Base-by-base conservation (phyloP, 2,113 vertebrate genomes). In the Oxygymnocypris stewartii region DNA sequence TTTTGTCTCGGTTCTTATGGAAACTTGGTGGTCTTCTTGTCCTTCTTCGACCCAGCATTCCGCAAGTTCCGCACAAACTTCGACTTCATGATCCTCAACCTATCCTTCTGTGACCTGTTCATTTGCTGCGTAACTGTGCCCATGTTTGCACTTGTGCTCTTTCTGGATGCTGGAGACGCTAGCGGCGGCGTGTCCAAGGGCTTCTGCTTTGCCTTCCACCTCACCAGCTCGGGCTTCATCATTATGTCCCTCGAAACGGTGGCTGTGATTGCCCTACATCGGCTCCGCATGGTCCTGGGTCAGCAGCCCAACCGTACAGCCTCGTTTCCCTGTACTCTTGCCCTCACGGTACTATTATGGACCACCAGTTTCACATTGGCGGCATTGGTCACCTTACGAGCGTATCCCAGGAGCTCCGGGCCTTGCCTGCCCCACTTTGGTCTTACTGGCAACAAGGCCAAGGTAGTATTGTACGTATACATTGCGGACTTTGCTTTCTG, bases 201-300 rank as follows among this genome's bases (percentile, higher is more conserved):
- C 3, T 97, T 99, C 92, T 99, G 98, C 93, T 98, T 98, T 67
- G 93, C 97, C 85, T 98, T 99, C 92, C 98, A 98, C 92, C 92
- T 99, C 87, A 97, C 97, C 91, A 97, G 96, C 84, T 96, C 96
- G 0, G 97, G 96, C 78, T 99, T 98, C 93, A 96, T 98, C 92
- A 96, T 99, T 92, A 97, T 99, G 97, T 99, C 98, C 0, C 95
- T 99, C 86, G 97, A 99, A 94, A 98, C 96, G 0, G 98, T 98
- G 76, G 97, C 98, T 0, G 96, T 96, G 79, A 99, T 99, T 0
- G 98, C 98, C 4, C 93, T 99, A 90, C 97, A 98, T 90, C 94
- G 98, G 11, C 96, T 99, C 35, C 95, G 96, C 51, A 96, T 98
- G 97, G 98, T 98, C 57, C 80, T 98, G 85, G 97, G 97, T n/a